Evolutionary conservation across 2,888 invertebrate genomes (phyloP), one percentile per base, ranked within the genome.

Genomic region (Prenolepis imparis): DNA sequence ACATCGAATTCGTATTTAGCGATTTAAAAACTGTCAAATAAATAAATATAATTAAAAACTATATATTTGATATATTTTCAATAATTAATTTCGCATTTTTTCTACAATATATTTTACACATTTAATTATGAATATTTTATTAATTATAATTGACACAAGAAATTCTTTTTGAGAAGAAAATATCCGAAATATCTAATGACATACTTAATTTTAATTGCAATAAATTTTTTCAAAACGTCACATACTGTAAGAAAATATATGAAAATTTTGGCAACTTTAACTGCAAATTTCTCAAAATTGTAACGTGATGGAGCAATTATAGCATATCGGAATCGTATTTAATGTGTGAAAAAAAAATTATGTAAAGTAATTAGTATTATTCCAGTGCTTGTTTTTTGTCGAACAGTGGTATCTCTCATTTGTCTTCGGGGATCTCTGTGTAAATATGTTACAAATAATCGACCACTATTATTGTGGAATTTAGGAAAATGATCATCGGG

Each of bases 391-490:
- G n/a, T 48, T 48, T 52, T n/a, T n/a, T 52, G n/a, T 52, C 6
- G n/a, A 52, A 52, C n/a, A n/a, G 52, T 52, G 8, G n/a, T n/a
- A n/a, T 52, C n/a, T 52, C n/a, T 52, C n/a, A 82, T 80, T 77
- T 73, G 72, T 84, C 64, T 55, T 52, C 64, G 77, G 77, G 82
- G 86, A 67, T 74, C 32, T 83, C 32, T 83, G 63, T 61, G 82
- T 83, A 86, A 89, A 84, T 88, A 89, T 88, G 63, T 84, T 84
- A 88, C 83, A 88, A 84, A 86, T 78, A 82, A 84, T 82, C 64
- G 74, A 89, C 86, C 63, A 59, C 68, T 82, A 83, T 86, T 81
- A 82, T 84, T 80, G 84, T 73, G 41, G 75, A 66, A 87, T 72
- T 89, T 77, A 88, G 88, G 81, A 78, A 86, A 88, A 86, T 82